Conservation (phyloP, 1,140 invertebrate genomes). For the Uloborus diversus region DNA sequence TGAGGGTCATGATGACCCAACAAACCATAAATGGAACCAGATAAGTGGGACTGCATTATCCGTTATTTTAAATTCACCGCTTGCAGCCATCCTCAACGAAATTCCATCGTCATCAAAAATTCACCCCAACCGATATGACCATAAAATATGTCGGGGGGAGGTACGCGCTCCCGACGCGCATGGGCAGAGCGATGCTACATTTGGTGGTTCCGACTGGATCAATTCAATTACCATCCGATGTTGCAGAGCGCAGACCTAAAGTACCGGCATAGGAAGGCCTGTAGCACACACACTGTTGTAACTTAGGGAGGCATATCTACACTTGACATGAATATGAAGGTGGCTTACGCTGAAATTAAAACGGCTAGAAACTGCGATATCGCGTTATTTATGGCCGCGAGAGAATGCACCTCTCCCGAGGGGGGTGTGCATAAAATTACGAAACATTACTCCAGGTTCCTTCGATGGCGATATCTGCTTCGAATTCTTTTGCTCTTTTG, state of each 20-base stretch:
- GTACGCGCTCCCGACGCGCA: no score
- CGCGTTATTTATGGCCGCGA: constrained; percentile 33
- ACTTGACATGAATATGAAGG: constrained; percentile 44
- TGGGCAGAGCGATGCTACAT: constrained; percentile 11
- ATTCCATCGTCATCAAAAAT: constrained; percentile 51
- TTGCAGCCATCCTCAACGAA: constrained; percentile 32
- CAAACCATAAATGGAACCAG: constrained; percentile 48
- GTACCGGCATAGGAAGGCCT: not conserved
- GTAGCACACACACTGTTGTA: constrained; percentile 4
- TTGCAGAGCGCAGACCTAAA: constrained; percentile 5
- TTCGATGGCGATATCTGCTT: no score
- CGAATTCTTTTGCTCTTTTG: no score
- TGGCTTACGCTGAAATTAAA: constrained; percentile 47
- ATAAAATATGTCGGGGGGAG: constrained; percentile 17
- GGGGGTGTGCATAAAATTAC: constrained; percentile 14
- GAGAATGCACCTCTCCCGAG: constrained; percentile 6
- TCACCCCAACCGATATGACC: constrained; percentile 28
- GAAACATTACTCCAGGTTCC: not conserved
- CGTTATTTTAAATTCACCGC: constrained; percentile 51
- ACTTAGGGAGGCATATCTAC: constrained; percentile 30
- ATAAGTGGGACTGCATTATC: constrained; percentile 40
- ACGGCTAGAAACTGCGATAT: constrained; percentile 26
- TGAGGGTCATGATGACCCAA: constrained; percentile 35
- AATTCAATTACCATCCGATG: constrained; percentile 48
- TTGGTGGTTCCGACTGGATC: constrained; percentile 40